Conservation (phyloP, 2,113 vertebrate genomes). For the Morone saxatilis region DNA sequence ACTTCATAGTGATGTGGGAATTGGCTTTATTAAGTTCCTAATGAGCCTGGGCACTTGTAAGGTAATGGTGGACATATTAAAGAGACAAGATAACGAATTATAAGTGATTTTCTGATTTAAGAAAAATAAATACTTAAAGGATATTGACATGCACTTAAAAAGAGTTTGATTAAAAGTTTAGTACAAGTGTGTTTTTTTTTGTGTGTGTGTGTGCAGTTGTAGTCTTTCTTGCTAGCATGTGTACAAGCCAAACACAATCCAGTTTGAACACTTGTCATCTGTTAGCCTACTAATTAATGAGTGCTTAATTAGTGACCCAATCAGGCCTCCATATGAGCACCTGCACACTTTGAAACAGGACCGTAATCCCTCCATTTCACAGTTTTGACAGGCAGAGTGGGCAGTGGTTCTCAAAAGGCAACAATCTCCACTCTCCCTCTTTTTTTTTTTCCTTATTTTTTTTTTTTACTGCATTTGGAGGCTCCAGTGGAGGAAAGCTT, state of each 20-base stretch:
- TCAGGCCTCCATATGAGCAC: conserved; percentile 29
- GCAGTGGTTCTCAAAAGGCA: conserved; percentile 30
- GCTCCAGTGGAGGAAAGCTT: conserved; percentile 72
- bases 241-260: conserved; percentile 12
- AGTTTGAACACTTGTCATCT: conserved; percentile 29
- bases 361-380: conserved; percentile 22
- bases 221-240: conserved; percentile 13
- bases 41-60: conserved; percentile 23
- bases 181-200: conserved; percentile 12
- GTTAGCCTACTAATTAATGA: conserved; percentile 48
- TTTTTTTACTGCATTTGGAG: conserved; percentile 65
- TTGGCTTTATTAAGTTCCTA: conserved; percentile 51
- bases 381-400: conserved; percentile 41
- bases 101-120: neutral
- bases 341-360: conserved; percentile 18
- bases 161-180: conserved; percentile 67
- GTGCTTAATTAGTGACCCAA: conserved; percentile 53
- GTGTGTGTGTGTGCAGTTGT: neutral
- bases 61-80: neutral
- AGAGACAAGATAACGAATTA: conserved; percentile 5
- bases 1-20: conserved; percentile 55
- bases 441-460: neutral
- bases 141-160: neutral
- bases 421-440: conserved; percentile 23
- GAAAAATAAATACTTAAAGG: neutral